Evolutionary conservation across 2,797 vertebrate genomes (phyloP), one percentile per base, ranked within the genome.

Genomic region (Coregonus ussuriensis): DNA sequence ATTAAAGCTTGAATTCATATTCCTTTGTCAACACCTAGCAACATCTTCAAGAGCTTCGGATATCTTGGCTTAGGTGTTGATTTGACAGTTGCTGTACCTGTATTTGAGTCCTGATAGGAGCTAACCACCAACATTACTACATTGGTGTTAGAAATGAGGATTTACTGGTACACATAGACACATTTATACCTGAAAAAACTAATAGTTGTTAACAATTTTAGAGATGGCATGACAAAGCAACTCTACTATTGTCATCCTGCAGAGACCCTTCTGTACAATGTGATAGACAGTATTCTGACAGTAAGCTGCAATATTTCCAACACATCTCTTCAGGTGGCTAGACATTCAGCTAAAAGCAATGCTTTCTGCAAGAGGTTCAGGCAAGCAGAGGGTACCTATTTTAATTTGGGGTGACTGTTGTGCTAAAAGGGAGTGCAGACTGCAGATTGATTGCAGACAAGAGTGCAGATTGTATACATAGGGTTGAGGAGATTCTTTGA

Each of bases 401-500:
- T n/a, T 47, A 69, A 79, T 47, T 47, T 59, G 37, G 16, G 11
- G 41, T 52, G 66, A 74, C 77, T 37, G 65, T 18, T 29, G 56
- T 72, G 41, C 66, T 33, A 72, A 37, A 75, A 63, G 33, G 59
- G 16, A 67, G 47, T 13, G 65, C 25, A 74, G 41, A 47, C 11
- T 47, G 54, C 74, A 31, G 68, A 47, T 47, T 47, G 41, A 47
- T 47, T 62, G 62, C 63, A 63, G 63, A 53, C 76, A 76, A 52
- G 37, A 37, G 74, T 70, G 54, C 69, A 66, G 70, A 73, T 63
- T 11, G 65, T 18, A 33, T 79, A 67, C 69, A 62, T 74, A 74
- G 33, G 31, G 51, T 25, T 81, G 66, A 77, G 67, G 35, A 67
- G 71, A 76, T 74, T 77, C 70, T 66, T 51, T 21, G 56, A 67